These are phyloP conservation scores for Drosophila pandora DNA, from an alignment of 1,140 invertebrate genomes.

Conservation along the genomic window DNA sequence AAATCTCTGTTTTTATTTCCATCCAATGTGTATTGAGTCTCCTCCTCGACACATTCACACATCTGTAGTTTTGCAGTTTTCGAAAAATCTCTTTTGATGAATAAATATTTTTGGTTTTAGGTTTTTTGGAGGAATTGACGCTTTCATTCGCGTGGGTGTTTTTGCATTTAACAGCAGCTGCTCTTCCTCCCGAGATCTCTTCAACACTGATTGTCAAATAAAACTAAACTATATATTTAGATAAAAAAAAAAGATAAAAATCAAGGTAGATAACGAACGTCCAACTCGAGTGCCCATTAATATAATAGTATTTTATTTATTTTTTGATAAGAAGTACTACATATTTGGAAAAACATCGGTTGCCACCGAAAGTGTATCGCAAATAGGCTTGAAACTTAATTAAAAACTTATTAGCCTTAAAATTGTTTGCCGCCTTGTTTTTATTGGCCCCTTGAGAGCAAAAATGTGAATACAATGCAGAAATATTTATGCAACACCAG, in stretches of 20 bases:
- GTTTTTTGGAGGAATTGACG: conserved; percentile 4
- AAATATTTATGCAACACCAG: conserved; percentile 33
- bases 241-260: not conserved
- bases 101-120: conserved; percentile 1
- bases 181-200: not conserved
- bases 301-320: not conserved
- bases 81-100: not conserved
- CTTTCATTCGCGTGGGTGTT: conserved; percentile 2
- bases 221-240: not conserved
- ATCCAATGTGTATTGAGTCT: not conserved
- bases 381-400: not conserved
- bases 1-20: conserved; percentile 10
- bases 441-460: not conserved
- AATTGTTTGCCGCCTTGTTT: conserved; percentile 8
- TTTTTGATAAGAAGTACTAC: not conserved
- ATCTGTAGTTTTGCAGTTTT: conserved; percentile 4
- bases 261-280: not conserved
- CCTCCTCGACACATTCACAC: conserved; percentile 5
- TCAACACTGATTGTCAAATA: not conserved
- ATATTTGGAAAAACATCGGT: too few relatives aligned
- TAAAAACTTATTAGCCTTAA: conserved; percentile 26
- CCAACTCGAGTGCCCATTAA: too few relatives aligned
- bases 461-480: conserved; percentile 15
- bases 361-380: not conserved
- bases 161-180: not conserved